Evolutionary conservation across 2,113 vertebrate species (phyloP), one percentile per base, ranked within the genome.

Genomic region (Triplophysa siluroides): DNA sequence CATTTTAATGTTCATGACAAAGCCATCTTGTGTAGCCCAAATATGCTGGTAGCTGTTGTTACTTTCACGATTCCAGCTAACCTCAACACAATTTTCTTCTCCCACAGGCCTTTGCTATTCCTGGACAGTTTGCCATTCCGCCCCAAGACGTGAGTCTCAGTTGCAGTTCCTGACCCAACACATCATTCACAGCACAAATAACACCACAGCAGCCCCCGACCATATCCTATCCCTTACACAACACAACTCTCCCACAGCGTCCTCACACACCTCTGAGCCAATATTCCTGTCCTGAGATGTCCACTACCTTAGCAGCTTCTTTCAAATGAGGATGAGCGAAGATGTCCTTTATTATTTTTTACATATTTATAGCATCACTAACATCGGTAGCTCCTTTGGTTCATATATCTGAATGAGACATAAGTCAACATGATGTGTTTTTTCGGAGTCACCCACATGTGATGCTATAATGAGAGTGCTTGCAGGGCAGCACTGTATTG

Each of bases 61-160:
- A 29, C 67, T 29, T 21, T 41, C 41, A 73, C 13, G 18, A 18
- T 66, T 47, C 52, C 38, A 68, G 21, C 43, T 65, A 52, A 71
- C 16, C 43, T 78, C 47, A 84, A 33, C 18, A 6, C 45, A 11
- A 81, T 38, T 77, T 2, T 80, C 18, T 91, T 83, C 90, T 38
- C 88, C 86, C 81, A 0, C 90, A 97, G 96, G 94, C 95, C 0
- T 97, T 96, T 91, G 92, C 95, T 60, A 92, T 97, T 90, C 96
- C 95, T 84, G 95, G 95, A 75, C 95, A 96, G 89, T 97, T 96
- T 80, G 94, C 95, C 77, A 95, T 95, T 90, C 93, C 95, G 81
- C 94, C 96, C 90, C 96, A 95, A 93, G 95, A 97, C 89, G 96
- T 97, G 95, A 97, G 96, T 97, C 86, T 84, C 47, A 52, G 61